A percentile compares a stretch with the other conserved stretches of the same genome.
phyloP scores from a whole-genome alignment of 1,140 invertebrate genomes.

The Riptortus pedestris region DNA sequence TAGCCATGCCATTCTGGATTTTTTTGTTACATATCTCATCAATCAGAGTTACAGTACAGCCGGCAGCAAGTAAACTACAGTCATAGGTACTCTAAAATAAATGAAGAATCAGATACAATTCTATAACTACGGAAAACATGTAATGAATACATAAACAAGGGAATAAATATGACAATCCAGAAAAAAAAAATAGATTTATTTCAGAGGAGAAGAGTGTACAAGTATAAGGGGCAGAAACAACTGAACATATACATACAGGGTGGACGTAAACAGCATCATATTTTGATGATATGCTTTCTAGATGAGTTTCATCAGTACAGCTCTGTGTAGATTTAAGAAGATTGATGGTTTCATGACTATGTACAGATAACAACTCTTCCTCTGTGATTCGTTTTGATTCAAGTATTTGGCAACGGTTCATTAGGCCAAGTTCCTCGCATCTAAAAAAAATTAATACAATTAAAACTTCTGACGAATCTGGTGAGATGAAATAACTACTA shows the following conservation, averaged over 20 bases:
- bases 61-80: slow-evolving; percentile 61
- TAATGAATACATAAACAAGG: too few relatives aligned
- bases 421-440: slow-evolving; percentile 58
- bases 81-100: slow-evolving; percentile 64
- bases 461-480: background rate
- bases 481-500: too few relatives aligned
- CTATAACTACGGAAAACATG: too few relatives aligned
- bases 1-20: slow-evolving; percentile 76
- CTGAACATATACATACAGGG: slow-evolving; percentile 59
- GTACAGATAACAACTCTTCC: slow-evolving; percentile 56
- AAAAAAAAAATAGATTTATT: too few relatives aligned
- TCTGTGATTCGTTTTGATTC: slow-evolving; percentile 51
- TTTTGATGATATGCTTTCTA: slow-evolving; percentile 61
- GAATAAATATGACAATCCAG: too few relatives aligned
- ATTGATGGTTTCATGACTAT: slow-evolving; percentile 52
- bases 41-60: slow-evolving; percentile 70
- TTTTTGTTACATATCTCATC: slow-evolving; percentile 55
- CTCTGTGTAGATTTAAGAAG: slow-evolving; percentile 52
- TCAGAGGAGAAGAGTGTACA: too few relatives aligned
- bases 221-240: too few relatives aligned
- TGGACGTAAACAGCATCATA: slow-evolving; percentile 83
- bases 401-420: slow-evolving; percentile 54
- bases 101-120: too few relatives aligned
- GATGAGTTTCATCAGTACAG: slow-evolving; percentile 43
- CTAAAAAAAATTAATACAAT: slow-evolving; percentile 37